These are phyloP conservation scores for Gerosis bhagava DNA, from an alignment of 2,888 invertebrate species.

Conservation along the genomic window DNA sequence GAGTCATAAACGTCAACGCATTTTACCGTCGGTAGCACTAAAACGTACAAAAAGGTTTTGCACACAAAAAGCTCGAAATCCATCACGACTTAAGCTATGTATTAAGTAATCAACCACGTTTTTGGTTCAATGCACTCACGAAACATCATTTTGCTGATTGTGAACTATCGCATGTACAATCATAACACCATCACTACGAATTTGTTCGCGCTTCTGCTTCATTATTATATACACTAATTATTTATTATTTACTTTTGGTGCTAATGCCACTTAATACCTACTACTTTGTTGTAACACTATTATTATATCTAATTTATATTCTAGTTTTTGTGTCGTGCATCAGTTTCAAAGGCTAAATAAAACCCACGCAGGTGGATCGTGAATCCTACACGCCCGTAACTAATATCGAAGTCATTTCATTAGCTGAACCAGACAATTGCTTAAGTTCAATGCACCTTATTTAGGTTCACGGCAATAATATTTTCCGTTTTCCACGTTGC, in stretches of 20 bases:
- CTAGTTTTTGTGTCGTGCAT: constrained; percentile 18
- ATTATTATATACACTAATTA: no score
- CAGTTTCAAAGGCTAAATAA: constrained; percentile 8
- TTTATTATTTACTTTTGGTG: no score
- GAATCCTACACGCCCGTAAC: constrained; percentile 8
- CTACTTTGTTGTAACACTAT: no score
- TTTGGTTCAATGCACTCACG: constrained; percentile 79
- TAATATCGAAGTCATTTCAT: constrained; percentile 39
- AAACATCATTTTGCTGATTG: constrained; percentile 66
- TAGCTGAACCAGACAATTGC: constrained; percentile 45
- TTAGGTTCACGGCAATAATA: constrained; percentile 52
- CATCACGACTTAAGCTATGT: constrained; percentile 64
- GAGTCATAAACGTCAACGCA: constrained; percentile 56
- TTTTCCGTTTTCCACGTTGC: constrained; percentile 66
- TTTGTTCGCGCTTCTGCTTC: constrained; percentile 36
- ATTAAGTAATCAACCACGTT: constrained; percentile 76
- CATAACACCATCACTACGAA: constrained; percentile 63
- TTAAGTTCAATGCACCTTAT: constrained; percentile 62
- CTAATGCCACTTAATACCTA: no score
- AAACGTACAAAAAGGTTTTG: constrained; percentile 53
- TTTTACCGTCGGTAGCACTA: constrained; percentile 59
- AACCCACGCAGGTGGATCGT: constrained; percentile 18
- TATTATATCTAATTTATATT: no score
- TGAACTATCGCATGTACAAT: no score
- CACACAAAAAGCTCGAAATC: constrained; percentile 61